Base-by-base conservation (phyloP, 1,140 invertebrate species). In the Pseudoatta argentina region DNA sequence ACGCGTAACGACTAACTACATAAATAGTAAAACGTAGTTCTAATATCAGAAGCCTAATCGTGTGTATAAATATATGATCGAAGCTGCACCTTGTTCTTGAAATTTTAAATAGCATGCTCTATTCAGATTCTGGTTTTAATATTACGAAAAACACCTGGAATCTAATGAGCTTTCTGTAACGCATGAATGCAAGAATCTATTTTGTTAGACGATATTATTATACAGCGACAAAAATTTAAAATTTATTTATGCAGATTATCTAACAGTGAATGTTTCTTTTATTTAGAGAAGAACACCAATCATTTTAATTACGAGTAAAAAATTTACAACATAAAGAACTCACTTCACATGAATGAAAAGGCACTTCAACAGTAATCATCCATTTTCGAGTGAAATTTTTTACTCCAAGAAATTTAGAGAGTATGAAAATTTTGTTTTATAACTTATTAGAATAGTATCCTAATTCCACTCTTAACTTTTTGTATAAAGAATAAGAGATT, bases 1-100 rank as follows among this genome's bases (percentile, higher is more conserved):
- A 81, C 72, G 39, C 39, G 48, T 88, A 89, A 88, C 86, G 63
- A 61, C 57, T 76, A 59, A 85, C 55, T 71, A 44, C 61, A 89
- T 89, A 77, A 44, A 27, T 67, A 51, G 34, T 71, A 18, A 71
- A 73, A 87, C 51, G 21, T 75, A 51, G 73, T 81, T 61, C 76
- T 86, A 88, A 88, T 81, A 81, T 86, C 67, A 75, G 61, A 44
- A 69, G 14, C 24, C 73, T 21, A 44, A 24, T 53, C 12, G 34
- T 24, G 75, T 39, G 34, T 21, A 16, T 53, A 66, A 75, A 86
- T 86, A 81, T 81, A 86, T 63, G 76, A 24, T 8, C 67, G 55
- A 30, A 16, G 30, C 51, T 71, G 18, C 55, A 57, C 18, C 44
- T 64, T 78, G 61, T 66, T 72, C 18, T 18, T 59, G 10, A 82